Conservation (phyloP, 2,113 vertebrate species). For the Salvelinus sp. region DNA sequence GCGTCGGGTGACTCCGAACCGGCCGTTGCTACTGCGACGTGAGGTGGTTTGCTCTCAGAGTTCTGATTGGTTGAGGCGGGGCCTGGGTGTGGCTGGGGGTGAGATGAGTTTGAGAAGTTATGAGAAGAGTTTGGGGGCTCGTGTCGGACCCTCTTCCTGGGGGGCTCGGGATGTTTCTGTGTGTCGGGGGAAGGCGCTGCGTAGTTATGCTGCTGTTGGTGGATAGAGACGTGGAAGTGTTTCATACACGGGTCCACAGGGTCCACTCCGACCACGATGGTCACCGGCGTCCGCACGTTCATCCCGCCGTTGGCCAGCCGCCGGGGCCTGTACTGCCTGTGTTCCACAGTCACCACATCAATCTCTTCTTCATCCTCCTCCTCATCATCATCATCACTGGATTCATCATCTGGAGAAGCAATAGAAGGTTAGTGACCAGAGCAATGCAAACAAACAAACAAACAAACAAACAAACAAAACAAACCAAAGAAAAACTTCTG, state of each 20-base stretch:
- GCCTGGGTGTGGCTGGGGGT: slow-evolving; percentile 50
- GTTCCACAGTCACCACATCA: slow-evolving; percentile 93
- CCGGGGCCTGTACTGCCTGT: slow-evolving; percentile 84
- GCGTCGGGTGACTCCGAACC: slow-evolving; percentile 46
- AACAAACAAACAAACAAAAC: no score
- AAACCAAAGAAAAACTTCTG: no score
- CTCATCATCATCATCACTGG: slow-evolving; percentile 44
- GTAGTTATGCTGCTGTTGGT: slow-evolving; percentile 97
- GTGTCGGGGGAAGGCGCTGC: slow-evolving; percentile 86
- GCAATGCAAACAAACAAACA: neutral
- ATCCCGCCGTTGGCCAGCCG: slow-evolving; percentile 65
- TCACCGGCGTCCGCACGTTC: slow-evolving; percentile 83
- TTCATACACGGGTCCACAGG: slow-evolving; percentile 89
- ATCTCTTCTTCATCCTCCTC: slow-evolving; percentile 87
- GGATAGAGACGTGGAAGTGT: slow-evolving; percentile 94
- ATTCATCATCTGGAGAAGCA: slow-evolving; percentile 47
- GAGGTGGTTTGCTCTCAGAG: slow-evolving; percentile 53
- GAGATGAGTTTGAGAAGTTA: slow-evolving; percentile 32
- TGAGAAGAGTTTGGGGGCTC: slow-evolving; percentile 34
- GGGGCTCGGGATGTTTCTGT: slow-evolving; percentile 52
- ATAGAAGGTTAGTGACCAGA: neutral
- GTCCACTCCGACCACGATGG: slow-evolving; percentile 87
- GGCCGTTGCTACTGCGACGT: neutral
- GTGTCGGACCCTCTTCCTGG: slow-evolving; percentile 66
- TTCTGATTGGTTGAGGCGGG: slow-evolving; percentile 53